phyloP scores from a whole-genome alignment of 2,888 invertebrate genomes.

The Leucophora obtusa region DNA sequence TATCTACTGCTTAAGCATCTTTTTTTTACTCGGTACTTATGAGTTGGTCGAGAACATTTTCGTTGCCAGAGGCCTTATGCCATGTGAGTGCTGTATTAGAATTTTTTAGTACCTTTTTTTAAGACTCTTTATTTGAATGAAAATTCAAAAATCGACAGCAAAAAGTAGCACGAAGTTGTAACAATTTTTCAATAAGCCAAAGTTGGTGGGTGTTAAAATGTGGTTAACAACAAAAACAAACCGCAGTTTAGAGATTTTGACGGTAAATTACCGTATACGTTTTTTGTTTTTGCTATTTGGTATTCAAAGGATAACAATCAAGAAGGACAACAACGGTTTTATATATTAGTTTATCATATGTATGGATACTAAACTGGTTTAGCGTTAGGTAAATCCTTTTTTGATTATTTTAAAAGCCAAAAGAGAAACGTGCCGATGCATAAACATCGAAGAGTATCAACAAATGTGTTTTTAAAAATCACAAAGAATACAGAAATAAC shows the following conservation, averaged over 20 bases:
- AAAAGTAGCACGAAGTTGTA: slow-evolving; percentile 11
- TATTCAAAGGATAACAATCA: slow-evolving; percentile 40
- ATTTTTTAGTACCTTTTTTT: neutral
- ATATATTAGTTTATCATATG: slow-evolving; percentile 1
- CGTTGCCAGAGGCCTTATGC: too few species aligned
- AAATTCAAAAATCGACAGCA: neutral
- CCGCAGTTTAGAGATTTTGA: slow-evolving; percentile 10
- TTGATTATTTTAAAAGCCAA: slow-evolving; percentile 60
- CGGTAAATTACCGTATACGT: slow-evolving; percentile 21
- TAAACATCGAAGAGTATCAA: slow-evolving; percentile 74
- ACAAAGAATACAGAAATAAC: neutral
- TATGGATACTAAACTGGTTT: slow-evolving; percentile 36
- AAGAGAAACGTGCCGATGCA: slow-evolving; percentile 76
- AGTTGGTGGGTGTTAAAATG: neutral
- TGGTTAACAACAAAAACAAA: slow-evolving; percentile 15
- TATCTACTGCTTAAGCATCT: too few species aligned
- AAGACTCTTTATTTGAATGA: neutral
- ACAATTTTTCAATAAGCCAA: slow-evolving; percentile 35
- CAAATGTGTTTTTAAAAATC: slow-evolving; percentile 67
- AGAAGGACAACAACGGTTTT: neutral
- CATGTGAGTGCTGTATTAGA: neutral
- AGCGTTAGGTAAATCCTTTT: slow-evolving; percentile 52
- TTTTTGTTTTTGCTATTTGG: slow-evolving; percentile 12
- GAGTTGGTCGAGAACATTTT: too few species aligned
- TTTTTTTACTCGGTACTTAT: too few species aligned